Evolutionary conservation across 2,113 vertebrate genomes (phyloP), one percentile per base, ranked within the genome.

Genomic region (Paramisgurnus dabryanus): DNA sequence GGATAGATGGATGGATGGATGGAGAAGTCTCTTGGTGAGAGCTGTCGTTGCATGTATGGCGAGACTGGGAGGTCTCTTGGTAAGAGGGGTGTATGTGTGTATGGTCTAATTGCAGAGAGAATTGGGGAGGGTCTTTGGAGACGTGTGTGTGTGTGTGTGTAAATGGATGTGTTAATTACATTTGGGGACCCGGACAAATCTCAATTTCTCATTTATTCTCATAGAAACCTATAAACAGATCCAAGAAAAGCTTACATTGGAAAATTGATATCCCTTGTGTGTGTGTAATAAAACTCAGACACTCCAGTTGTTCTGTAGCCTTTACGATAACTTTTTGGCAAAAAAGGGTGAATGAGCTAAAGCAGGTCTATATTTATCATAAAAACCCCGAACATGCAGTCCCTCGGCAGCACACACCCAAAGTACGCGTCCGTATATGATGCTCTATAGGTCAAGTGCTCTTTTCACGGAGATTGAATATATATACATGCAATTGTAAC

Each of bases 1-100:
- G 87, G 88, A 87, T 80, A 87, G 85, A 85, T 80, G 80, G 74
- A 83, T 86, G 87, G 67, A 22, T 13, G n/a, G 47, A 84, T 22
- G 27, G 27, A 34, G 27, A 87, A 88, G 69, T 79, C 41, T 79
- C 64, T 78, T 64, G 64, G 57, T 75, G 58, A 71, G 70, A 55
- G 61, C 58, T 80, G 76, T 77, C 55, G 12, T 67, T 76, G 72
- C 50, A 68, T 79, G 74, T 55, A 76, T 67, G 67, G 55, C 64
- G 82, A 86, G 89, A 88, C 82, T 88, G 84, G 79, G 86, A 81
- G 72, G 76, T 80, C 71, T 80, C 71, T 66, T 57, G 12, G 43
- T 63, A 34, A 43, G 43, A 49, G 57, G 41, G 27, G 73, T 61
- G 73, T 41, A 49, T 78, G 50, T 11, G 43, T 43, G 53, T 13